These are phyloP conservation scores for Monoplex corrugatus DNA, from an alignment of 2,888 invertebrate species.

Conservation along the genomic window DNA sequence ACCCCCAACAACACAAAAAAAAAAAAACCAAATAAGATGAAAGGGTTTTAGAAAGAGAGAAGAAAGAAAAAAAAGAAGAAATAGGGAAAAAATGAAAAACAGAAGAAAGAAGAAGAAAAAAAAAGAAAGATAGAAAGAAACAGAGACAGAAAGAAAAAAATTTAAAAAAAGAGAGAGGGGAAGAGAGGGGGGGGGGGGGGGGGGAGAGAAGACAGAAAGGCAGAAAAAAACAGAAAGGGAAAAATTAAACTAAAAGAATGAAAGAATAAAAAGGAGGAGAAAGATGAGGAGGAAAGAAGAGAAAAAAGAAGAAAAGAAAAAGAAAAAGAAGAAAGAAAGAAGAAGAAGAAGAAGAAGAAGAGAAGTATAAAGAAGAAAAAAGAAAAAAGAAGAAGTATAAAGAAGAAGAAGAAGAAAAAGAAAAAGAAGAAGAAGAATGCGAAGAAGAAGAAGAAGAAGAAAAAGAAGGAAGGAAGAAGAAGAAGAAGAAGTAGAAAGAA, in stretches of 20 bases:
- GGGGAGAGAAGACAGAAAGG: background rate
- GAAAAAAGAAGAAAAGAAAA: background rate
- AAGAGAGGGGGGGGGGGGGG: background rate
- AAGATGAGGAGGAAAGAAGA: background rate
- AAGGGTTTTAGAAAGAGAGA: too few relatives aligned
- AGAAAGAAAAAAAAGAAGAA: too few relatives aligned
- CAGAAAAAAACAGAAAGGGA: constrained; percentile 2
- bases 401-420: background rate
- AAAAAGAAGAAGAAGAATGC: background rate
- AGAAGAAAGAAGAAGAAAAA: background rate
- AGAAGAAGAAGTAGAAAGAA: background rate
- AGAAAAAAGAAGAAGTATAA: background rate
- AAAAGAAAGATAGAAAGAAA: background rate
- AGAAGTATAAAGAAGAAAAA: background rate
- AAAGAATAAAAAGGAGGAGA: background rate
- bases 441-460: constrained; percentile 2
- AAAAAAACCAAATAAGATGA: too few relatives aligned
- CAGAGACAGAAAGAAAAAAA: background rate
- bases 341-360: background rate
- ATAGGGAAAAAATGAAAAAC: too few relatives aligned
- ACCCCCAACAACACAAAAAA: too few relatives aligned
- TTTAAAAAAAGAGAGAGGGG: too few relatives aligned
- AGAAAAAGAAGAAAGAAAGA: background rate
- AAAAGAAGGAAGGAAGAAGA: background rate
- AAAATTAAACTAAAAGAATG: too few relatives aligned